Evolutionary conservation across 2,888 invertebrate species (phyloP).

Genomic region (Folsomia manolachei): DNA sequence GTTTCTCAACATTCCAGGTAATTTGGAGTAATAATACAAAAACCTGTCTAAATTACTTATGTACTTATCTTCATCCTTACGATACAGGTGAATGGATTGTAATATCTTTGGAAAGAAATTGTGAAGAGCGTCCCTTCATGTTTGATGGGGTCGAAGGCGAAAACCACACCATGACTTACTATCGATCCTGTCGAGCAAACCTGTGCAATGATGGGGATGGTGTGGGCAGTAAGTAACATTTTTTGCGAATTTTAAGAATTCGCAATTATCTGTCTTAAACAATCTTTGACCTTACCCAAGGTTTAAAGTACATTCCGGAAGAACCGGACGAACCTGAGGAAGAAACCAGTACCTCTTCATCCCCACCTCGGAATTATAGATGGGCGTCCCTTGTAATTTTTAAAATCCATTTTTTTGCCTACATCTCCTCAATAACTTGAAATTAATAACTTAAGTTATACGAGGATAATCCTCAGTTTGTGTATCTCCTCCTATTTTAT

Average conservation of each 20-base stretch:
- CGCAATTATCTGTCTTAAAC: background rate
- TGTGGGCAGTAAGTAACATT: constrained; percentile 28
- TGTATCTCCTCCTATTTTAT: background rate
- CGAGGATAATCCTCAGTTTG: background rate
- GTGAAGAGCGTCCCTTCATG: constrained; percentile 30
- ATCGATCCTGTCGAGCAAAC: constrained; percentile 37
- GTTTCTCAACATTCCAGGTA: constrained; percentile 27
- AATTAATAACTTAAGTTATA: constrained; percentile 1
- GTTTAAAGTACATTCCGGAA: constrained; percentile 10
- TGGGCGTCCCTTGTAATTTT: background rate
- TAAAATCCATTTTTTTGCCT: constrained; percentile 17
- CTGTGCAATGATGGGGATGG: constrained; percentile 39
- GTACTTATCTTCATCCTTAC: constrained; percentile 12
- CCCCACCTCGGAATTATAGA: background rate
- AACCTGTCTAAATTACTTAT: background rate
- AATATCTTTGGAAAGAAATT: constrained; percentile 27
- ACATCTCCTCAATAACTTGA: constrained; percentile 14
- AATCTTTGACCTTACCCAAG: background rate
- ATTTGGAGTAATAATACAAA: no score
- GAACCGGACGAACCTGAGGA: background rate
- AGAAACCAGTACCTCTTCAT: background rate
- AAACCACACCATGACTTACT: constrained; percentile 29
- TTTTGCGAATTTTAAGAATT: background rate
- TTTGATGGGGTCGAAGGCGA: constrained; percentile 31
- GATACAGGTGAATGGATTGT: constrained; percentile 12